Evolutionary conservation across 2,797 vertebrate genomes (phyloP), one percentile per base, ranked within the genome.

Genomic region (Rousettus madagascariensis): DNA sequence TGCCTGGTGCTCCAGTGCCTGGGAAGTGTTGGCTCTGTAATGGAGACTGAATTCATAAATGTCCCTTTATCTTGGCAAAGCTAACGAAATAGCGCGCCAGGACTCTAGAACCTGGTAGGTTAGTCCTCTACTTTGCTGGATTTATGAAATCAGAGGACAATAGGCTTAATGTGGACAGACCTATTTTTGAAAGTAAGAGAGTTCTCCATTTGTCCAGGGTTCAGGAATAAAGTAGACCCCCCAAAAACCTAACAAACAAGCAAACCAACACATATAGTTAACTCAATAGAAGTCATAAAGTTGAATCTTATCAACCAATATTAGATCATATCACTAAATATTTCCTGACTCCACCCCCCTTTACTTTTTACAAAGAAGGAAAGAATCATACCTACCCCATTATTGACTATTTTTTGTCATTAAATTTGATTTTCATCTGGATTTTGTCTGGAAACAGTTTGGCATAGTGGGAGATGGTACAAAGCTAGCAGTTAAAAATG

Each of bases 401-500:
- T 55, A 41, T 3, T 80, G 38, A 89, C 38, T 38, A 51, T 22
- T 8, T 86, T 83, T 49, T 55, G 5, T 82, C 24, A 79, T 16
- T 79, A 41, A 28, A 28, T 86, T 83, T 59, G 26, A 8, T n/a
- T 69, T 92, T 75, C 16, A 55, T n/a, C 1, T 49, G 30, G 1
- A 46, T 89, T 91, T 92, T 85, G 38, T n/a, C 72, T 88, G 78
- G 65, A 94, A 90, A 6, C 30, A 63, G 38, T 71, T 85, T 69
- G 57, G 26, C 26, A 41, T 1, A 15, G 7, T 57, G 10, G 82
- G 17, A 77, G 79, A 68, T n/a, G 10, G 6, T 38, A 11, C 22
- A 43, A 79, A 89, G 51, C 16, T 24, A 89, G n/a, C 10, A 92
- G 80, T 85, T 74, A 86, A 75, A 85, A 61, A 13, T 77, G 53